Evolutionary conservation across 2,797 vertebrate genomes (phyloP).

Genomic region (Sphaeramia orbicularis): DNA sequence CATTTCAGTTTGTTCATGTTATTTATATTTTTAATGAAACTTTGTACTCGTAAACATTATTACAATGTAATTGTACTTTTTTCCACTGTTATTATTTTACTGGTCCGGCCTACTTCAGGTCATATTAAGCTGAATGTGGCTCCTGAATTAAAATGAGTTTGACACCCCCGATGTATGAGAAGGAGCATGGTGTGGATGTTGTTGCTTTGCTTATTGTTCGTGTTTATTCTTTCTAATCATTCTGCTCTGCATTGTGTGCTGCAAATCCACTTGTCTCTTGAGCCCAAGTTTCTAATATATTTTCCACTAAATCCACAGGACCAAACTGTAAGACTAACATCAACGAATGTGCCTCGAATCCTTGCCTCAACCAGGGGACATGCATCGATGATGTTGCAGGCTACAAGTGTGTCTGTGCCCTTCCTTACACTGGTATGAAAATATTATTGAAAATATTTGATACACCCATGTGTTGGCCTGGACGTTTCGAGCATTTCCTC

Average conservation of each 20-base stretch:
- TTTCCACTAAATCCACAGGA: slow-evolving; percentile 76
- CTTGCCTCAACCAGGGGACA: slow-evolving; percentile 95
- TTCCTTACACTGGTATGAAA: slow-evolving; percentile 94
- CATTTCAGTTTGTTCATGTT: no score
- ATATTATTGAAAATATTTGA: slow-evolving; percentile 45
- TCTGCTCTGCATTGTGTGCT: not conserved
- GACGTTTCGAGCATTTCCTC: slow-evolving; percentile 54
- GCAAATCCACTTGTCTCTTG: slow-evolving; percentile 18
- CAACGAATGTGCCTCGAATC: slow-evolving; percentile 97
- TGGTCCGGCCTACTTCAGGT: no score
- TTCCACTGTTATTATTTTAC: no score
- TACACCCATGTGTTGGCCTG: slow-evolving; percentile 21
- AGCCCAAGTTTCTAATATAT: slow-evolving; percentile 18
- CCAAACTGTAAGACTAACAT: slow-evolving; percentile 98
- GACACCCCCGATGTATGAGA: not conserved
- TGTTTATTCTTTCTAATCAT: slow-evolving; percentile 3
- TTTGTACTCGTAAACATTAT: no score
- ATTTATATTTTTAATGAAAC: no score
- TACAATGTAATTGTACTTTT: no score
- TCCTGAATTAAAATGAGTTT: no score
- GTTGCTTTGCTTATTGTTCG: not conserved
- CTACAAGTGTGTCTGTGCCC: slow-evolving; percentile 94
- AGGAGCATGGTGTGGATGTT: not conserved
- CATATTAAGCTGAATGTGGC: no score
- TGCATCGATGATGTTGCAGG: slow-evolving; percentile 96